Evolutionary conservation across 2,888 invertebrate species (phyloP).

Genomic region (Orchesellides sinensis): DNA sequence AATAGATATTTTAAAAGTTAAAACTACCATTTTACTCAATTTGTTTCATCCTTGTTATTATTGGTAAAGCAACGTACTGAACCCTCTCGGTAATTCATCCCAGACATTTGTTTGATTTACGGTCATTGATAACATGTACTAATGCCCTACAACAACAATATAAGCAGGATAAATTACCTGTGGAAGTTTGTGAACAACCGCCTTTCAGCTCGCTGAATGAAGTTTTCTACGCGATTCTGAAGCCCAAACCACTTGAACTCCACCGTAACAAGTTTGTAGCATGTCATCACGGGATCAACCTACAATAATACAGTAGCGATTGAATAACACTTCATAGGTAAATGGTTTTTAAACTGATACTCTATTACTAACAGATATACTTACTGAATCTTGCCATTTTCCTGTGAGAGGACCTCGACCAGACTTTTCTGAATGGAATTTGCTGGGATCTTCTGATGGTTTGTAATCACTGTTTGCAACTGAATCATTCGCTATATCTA

Average conservation of each 20-base stretch:
- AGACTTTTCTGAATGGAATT: slow-evolving; percentile 79
- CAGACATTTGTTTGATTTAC: neutral
- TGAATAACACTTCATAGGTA: slow-evolving; percentile 2
- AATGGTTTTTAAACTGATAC: neutral
- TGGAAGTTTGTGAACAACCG: slow-evolving; percentile 82
- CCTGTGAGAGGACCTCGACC: slow-evolving; percentile 79
- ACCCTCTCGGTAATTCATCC: neutral
- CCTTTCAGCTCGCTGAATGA: slow-evolving; percentile 79
- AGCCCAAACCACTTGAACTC: slow-evolving; percentile 84
- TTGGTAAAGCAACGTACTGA: neutral
- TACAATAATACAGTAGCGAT: slow-evolving; percentile 43
- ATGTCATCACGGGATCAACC: slow-evolving; percentile 81
- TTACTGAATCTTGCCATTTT: slow-evolving; percentile 75
- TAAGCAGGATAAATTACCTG: slow-evolving; percentile 76
- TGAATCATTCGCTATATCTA: slow-evolving; percentile 81
- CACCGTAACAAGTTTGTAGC: slow-evolving; percentile 82
- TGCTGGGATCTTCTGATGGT: slow-evolving; percentile 79
- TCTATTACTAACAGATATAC: too few species aligned
- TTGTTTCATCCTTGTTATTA: neutral
- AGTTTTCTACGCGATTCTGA: slow-evolving; percentile 80
- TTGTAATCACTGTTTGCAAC: slow-evolving; percentile 78
- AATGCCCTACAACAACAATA: neutral
- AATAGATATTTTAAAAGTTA: slow-evolving; percentile 20
- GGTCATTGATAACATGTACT: neutral
- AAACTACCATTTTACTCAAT: neutral